A percentile compares a stretch with the other conserved stretches of the same genome.
Evolutionary conservation across 2,888 invertebrate species (phyloP).

Genomic region (Tuberolachnus salignus): DNA sequence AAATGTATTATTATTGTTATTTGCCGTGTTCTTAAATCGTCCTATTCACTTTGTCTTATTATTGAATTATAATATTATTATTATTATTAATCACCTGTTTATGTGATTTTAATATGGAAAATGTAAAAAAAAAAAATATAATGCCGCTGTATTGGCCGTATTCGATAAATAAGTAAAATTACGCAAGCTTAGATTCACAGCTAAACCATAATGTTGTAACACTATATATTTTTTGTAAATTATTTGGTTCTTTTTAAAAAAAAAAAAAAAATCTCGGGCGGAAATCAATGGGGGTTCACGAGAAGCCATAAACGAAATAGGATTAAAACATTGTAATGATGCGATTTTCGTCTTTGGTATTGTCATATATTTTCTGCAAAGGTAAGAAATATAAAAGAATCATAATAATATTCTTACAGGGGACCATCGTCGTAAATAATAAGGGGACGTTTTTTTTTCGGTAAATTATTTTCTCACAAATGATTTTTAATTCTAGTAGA

Average conservation of each 20-base stretch:
- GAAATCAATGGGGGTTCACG: constrained; percentile 14
- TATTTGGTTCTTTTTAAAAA: neutral
- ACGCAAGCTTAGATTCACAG: neutral
- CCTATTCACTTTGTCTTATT: too few species aligned
- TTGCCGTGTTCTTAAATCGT: too few species aligned
- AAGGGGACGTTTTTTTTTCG: neutral
- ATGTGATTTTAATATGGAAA: too few species aligned
- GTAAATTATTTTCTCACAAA: neutral
- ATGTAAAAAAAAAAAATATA: neutral
- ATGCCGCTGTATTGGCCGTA: neutral
- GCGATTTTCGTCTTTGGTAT: constrained; percentile 12
- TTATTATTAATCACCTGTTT: too few species aligned
- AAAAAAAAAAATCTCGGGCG: neutral
- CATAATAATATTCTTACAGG: constrained; percentile 1
- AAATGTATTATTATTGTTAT: too few species aligned
- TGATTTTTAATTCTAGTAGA: neutral
- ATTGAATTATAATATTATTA: too few species aligned
- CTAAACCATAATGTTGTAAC: neutral
- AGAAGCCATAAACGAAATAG: constrained; percentile 14
- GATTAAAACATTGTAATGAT: constrained; percentile 22
- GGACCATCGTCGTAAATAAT: neutral
- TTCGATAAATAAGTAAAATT: neutral
- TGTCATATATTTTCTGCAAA: neutral
- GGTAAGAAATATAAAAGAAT: constrained; percentile 19
- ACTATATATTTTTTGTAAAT: neutral